These are phyloP conservation scores for Progne subis DNA, from an alignment of 2,113 vertebrate species.

Conservation along the genomic window DNA sequence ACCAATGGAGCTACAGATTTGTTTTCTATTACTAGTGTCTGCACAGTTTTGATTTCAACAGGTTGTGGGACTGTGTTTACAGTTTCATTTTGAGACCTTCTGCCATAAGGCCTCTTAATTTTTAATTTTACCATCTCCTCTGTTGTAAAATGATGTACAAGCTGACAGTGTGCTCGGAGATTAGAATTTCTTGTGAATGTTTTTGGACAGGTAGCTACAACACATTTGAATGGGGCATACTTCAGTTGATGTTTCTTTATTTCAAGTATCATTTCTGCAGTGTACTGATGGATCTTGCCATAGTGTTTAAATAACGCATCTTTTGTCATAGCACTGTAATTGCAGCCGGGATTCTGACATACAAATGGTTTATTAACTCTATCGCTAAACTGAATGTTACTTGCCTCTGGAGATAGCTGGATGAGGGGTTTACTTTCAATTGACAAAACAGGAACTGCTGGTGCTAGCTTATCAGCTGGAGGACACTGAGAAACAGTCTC, in stretches of 20 bases:
- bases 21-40: constrained; percentile 48
- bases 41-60: constrained; percentile 65
- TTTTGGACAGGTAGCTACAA: constrained; percentile 87
- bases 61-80: constrained; percentile 13
- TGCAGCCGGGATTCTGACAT: constrained; percentile 84
- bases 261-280: constrained; percentile 86
- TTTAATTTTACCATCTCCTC: constrained; percentile 90
- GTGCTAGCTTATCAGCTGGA: constrained; percentile 21
- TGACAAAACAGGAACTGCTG: constrained; percentile 55
- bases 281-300: constrained; percentile 88
- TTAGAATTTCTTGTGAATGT: constrained; percentile 96
- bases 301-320: constrained; percentile 94
- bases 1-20: constrained; percentile 37
- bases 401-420: constrained; percentile 70
- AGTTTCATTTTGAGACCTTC: constrained; percentile 74
- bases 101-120: constrained; percentile 82
- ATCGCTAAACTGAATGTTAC: constrained; percentile 68
- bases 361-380: constrained; percentile 84
- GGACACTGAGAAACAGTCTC: constrained; percentile 53
- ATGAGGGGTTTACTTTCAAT: constrained; percentile 43
- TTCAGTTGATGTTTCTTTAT: constrained; percentile 90
- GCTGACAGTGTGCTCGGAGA: constrained; percentile 89
- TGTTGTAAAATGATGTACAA: constrained; percentile 86
- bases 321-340: constrained; percentile 88
- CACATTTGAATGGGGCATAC: constrained; percentile 92